Evolutionary conservation across 2,113 vertebrate species (phyloP), one percentile per base, ranked within the genome.

Genomic region (Lepisosteus oculatus): DNA sequence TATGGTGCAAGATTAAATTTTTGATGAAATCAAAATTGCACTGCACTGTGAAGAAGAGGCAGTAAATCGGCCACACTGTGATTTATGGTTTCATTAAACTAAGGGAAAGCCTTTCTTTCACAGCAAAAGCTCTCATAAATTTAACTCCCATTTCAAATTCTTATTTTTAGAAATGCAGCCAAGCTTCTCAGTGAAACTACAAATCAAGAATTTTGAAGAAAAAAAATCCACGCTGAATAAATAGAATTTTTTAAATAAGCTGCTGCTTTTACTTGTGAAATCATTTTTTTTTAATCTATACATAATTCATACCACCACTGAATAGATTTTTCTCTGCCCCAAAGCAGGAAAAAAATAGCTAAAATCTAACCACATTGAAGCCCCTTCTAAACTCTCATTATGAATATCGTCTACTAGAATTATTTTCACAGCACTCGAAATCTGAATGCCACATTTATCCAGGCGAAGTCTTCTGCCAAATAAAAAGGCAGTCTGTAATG

Each of bases 51-150:
- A 85, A 78, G 81, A 80, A 85, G 82, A 83, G 91, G 91, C 89
- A 93, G 93, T 93, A 94, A 96, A 97, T 93, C 90, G 90, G 92
- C 91, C 91, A 91, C 84, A 89, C 93, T 93, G 91, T 95, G 94
- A 96, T 97, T 97, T 96, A 96, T 95, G 94, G 93, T 94, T 93
- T 94, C 93, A 94, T 95, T 96, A 95, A 94, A 94, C 92, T 93
- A 85, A 88, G 87, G 90, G 91, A 93, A 93, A 90, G 83, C 89
- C 90, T 90, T 91, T 87, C 91, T 90, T 93, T 90, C 88, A 92
- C 88, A 89, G 87, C 89, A 90, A 92, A 91, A 93, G 93, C 94
- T 95, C 95, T 93, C 92, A 95, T 95, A 97, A 96, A 97, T 96
- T 93, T 95, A 82, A 87, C 90, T 89, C 85, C 83, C 83, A 86